phyloP scores from a whole-genome alignment of 2,888 invertebrate genomes.

The Syrista parreyssii region DNA sequence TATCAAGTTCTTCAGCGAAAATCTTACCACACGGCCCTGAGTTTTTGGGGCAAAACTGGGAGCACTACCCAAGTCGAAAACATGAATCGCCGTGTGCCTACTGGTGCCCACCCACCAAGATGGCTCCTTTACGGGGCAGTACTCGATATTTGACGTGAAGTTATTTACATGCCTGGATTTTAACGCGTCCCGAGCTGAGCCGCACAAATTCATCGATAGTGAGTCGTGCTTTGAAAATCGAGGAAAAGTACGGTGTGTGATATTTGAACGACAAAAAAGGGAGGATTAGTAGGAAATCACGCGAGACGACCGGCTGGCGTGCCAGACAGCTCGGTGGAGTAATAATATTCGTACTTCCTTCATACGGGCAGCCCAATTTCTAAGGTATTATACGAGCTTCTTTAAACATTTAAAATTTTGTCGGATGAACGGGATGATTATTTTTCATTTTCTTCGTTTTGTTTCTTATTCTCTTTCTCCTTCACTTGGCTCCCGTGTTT shows the following conservation, averaged over 20 bases:
- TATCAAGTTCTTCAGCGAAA: neutral
- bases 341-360: constrained; percentile 28
- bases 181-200: constrained; percentile 30
- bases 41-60: neutral
- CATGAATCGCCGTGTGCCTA: constrained; percentile 42
- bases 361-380: constrained; percentile 32
- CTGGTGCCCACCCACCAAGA: constrained; percentile 61
- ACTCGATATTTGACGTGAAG: constrained; percentile 60
- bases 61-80: constrained; percentile 44
- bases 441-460: neutral
- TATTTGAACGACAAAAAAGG: constrained; percentile 15
- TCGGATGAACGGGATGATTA: neutral
- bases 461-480: neutral
- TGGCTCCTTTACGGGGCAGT: constrained; percentile 62
- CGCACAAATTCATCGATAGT: constrained; percentile 23
- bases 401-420: neutral
- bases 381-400: constrained; percentile 19
- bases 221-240: neutral
- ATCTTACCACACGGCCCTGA: neutral
- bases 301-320: constrained; percentile 52
- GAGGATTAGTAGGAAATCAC: constrained; percentile 10
- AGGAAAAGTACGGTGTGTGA: neutral
- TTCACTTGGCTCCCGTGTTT: neutral
- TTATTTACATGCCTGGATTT: constrained; percentile 54
- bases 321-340: constrained; percentile 43